A percentile compares a stretch with the other conserved stretches of the same genome.
Evolutionary conservation across 2,888 invertebrate genomes (phyloP).

Genomic region (Euplexia lucipara): DNA sequence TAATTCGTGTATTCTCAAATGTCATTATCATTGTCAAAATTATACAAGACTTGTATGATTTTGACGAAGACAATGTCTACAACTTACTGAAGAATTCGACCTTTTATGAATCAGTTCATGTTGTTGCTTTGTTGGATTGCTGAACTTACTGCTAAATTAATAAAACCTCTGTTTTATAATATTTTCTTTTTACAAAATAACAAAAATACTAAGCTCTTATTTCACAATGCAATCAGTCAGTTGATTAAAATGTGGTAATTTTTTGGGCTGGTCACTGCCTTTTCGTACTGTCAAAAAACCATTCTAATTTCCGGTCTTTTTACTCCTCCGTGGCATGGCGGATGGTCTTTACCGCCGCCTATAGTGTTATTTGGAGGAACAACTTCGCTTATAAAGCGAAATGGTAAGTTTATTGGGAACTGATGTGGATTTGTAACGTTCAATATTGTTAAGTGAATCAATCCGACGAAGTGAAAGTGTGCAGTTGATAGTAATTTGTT

Average conservation of each 20-base stretch:
- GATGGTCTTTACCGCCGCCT: conserved; percentile 87
- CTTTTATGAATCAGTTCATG: background rate
- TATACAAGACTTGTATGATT: no score
- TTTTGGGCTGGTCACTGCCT: conserved; percentile 79
- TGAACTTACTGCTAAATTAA: background rate
- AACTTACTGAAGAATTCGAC: no score
- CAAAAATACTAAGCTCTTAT: background rate
- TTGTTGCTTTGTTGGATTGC: no score
- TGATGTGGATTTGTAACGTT: conserved; percentile 63
- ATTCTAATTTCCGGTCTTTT: conserved; percentile 88
- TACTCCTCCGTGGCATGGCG: conserved; percentile 91
- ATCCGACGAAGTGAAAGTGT: conserved; percentile 73
- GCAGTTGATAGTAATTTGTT: conserved; percentile 46
- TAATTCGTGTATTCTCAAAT: conserved; percentile 25
- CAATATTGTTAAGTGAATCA: conserved; percentile 63
- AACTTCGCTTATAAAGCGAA: conserved; percentile 88
- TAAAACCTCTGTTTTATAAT: background rate
- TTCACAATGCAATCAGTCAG: background rate
- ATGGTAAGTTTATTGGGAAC: conserved; percentile 83
- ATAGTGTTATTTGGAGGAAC: conserved; percentile 87
- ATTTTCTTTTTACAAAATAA: background rate
- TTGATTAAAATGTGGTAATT: conserved; percentile 4
- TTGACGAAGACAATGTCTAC: no score
- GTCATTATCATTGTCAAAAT: conserved; percentile 43
- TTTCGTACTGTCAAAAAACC: conserved; percentile 77